Conservation (phyloP, 30 jellyfish, hydroid and myxozoan genomes). For the Clytia hemisphaerica region DNA sequence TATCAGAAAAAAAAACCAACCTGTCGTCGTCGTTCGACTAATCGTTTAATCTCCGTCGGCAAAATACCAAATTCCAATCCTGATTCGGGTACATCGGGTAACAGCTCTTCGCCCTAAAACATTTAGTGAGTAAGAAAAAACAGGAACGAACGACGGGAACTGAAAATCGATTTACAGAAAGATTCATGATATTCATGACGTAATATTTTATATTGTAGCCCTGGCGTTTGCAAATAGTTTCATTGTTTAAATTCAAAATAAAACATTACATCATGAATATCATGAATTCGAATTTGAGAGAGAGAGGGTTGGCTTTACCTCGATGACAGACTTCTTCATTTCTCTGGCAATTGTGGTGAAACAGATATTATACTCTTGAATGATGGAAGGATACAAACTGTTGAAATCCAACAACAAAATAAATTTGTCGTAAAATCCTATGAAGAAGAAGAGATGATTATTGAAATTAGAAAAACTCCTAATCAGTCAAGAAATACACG, state of each 20-base stretch:
- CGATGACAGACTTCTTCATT: neutral
- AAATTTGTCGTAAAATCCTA: slow-evolving; percentile 87
- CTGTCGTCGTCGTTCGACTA: slow-evolving; percentile 89
- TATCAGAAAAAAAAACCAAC: slow-evolving; percentile 34
- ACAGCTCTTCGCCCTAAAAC: slow-evolving; percentile 61
- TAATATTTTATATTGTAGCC: no score
- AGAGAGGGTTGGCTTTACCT: no score
- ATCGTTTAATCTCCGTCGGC: slow-evolving; percentile 87
- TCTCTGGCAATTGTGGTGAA: slow-evolving; percentile 77
- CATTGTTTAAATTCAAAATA: no score
- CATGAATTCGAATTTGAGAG: no score
- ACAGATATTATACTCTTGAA: slow-evolving; percentile 93
- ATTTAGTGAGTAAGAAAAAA: no score
- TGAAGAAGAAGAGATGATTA: neutral
- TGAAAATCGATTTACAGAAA: no score
- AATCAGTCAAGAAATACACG: neutral
- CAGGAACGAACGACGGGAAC: no score
- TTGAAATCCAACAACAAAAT: slow-evolving; percentile 88
- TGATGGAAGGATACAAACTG: slow-evolving; percentile 97
- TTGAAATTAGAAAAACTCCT: neutral
- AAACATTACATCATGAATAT: no score
- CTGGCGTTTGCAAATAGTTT: no score
- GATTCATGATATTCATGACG: no score
- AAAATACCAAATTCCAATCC: slow-evolving; percentile 67
- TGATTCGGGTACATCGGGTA: slow-evolving; percentile 72